phyloP scores from a whole-genome alignment of 2,888 invertebrate species.

The Aspidiotus destructor region DNA sequence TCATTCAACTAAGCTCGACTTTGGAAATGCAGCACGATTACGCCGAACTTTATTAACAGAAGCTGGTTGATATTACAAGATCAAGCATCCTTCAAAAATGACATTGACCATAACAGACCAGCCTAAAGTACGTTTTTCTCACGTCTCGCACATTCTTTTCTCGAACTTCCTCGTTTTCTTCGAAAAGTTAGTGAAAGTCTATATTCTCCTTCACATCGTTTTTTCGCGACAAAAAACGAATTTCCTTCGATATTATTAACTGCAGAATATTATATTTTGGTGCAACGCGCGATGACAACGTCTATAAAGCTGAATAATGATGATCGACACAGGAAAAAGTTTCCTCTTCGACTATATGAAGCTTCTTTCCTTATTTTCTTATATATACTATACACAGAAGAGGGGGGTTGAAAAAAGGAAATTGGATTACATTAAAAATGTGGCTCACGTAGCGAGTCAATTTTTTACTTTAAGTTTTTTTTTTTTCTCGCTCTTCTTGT shows the following conservation, averaged over 20 bases:
- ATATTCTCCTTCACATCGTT: too few species aligned
- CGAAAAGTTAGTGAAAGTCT: too few species aligned
- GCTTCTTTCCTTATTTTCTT: background rate
- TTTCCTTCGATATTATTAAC: background rate
- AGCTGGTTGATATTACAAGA: too few species aligned
- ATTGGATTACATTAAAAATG: conserved; percentile 30
- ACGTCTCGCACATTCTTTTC: too few species aligned
- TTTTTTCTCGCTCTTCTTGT: background rate
- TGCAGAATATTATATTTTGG: background rate
- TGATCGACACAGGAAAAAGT: conserved; percentile 12
- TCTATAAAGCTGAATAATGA: conserved; percentile 15
- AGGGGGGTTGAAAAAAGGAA: conserved; percentile 23
- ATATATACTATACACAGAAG: background rate
- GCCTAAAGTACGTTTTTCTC: too few species aligned
- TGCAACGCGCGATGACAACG: background rate
- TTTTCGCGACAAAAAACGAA: too few species aligned
- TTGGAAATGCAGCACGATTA: too few species aligned
- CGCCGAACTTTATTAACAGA: too few species aligned
- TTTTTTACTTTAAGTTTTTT: conserved; percentile 30
- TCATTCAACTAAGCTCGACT: too few species aligned
- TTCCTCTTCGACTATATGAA: background rate
- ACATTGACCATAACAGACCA: too few species aligned
- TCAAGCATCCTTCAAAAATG: too few species aligned
- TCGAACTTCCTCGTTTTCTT: too few species aligned
- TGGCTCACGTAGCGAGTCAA: conserved; percentile 26